phyloP scores from a whole-genome alignment of 2,888 invertebrate genomes.

The Malthinus flaveolus region DNA sequence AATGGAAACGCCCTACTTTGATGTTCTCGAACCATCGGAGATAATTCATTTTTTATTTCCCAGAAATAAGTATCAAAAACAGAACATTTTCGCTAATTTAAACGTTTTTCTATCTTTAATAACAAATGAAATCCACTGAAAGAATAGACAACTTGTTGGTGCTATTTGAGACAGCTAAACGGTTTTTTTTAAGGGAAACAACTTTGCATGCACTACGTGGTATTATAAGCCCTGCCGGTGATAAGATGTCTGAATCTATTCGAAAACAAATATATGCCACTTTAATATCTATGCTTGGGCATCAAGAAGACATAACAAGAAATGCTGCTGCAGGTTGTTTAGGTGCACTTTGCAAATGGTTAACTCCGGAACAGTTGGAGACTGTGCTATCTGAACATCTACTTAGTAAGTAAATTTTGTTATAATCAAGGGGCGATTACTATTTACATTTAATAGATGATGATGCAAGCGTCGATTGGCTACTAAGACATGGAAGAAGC shows the following conservation, averaged over 20 bases:
- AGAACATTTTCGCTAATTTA: too few species aligned
- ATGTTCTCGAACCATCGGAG: too few species aligned
- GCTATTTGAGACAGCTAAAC: too few species aligned
- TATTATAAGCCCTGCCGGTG: constrained; percentile 81
- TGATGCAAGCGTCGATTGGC: constrained; percentile 68
- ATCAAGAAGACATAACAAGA: constrained; percentile 80
- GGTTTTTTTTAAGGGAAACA: constrained; percentile 72
- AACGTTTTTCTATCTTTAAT: too few species aligned
- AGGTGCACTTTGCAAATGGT: constrained; percentile 79
- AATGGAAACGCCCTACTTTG: too few species aligned
- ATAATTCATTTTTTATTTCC: too few species aligned
- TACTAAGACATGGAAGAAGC: constrained; percentile 79
- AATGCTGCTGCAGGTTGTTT: constrained; percentile 86
- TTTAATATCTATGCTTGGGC: constrained; percentile 68
- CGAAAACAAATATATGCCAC: constrained; percentile 74
- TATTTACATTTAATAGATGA: constrained; percentile 53
- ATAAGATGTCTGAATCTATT: constrained; percentile 83
- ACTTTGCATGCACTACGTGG: constrained; percentile 89
- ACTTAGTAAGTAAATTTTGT: constrained; percentile 58
- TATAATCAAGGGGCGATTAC: neutral
- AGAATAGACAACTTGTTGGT: too few species aligned
- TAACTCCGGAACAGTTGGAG: constrained; percentile 74
- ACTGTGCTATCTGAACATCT: constrained; percentile 75
- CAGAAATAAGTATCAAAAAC: too few species aligned
- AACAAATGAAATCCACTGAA: too few species aligned